phyloP scores from a whole-genome alignment of 2,888 invertebrate genomes.

The Eudemis profundana region DNA sequence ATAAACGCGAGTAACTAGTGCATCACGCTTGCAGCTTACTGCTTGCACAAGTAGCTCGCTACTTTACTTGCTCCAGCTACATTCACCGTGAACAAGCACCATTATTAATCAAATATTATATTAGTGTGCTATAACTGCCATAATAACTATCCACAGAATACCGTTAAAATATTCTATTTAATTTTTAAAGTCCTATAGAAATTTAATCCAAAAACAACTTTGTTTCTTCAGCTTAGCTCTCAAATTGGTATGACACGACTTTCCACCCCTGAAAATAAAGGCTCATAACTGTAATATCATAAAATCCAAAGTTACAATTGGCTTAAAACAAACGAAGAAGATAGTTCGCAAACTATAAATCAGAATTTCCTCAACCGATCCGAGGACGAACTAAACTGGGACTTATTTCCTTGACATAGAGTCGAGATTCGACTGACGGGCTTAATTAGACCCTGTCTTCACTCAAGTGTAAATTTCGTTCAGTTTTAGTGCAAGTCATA shows the following conservation, averaged over 20 bases:
- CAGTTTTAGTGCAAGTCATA: constrained; percentile 51
- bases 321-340: constrained; percentile 64
- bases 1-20: too few species aligned
- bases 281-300: constrained; percentile 43
- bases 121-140: too few species aligned
- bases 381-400: background rate
- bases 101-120: too few species aligned
- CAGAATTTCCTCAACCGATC: constrained; percentile 52
- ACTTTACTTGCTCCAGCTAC: too few species aligned
- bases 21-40: too few species aligned
- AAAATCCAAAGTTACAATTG: constrained; percentile 65
- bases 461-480: constrained; percentile 65
- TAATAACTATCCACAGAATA: background rate
- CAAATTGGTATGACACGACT: constrained; percentile 18
- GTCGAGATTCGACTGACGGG: constrained; percentile 52
- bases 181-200: background rate
- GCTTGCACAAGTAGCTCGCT: too few species aligned
- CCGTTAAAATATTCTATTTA: background rate
- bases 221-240: background rate
- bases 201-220: background rate
- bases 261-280: constrained; percentile 37
- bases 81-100: too few species aligned
- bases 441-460: constrained; percentile 57
- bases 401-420: constrained; percentile 49
- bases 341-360: constrained; percentile 70